Conservation (phyloP, 2,113 vertebrate species). For the Pachycephala philippinensis region DNA sequence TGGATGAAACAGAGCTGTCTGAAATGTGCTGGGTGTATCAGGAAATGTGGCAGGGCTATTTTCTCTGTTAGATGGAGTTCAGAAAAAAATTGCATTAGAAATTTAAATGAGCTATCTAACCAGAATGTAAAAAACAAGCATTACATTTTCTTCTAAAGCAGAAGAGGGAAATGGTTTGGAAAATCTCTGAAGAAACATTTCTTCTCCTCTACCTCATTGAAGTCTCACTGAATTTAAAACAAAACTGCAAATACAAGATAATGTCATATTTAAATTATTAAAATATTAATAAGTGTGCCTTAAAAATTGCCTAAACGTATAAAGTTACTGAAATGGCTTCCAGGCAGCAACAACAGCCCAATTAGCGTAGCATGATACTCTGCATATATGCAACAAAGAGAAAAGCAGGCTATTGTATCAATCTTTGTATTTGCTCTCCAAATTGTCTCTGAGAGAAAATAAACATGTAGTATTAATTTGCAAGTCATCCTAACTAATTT, state of each 20-base stretch:
- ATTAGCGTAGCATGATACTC: background rate
- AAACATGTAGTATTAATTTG: background rate
- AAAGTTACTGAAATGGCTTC: background rate
- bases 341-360: background rate
- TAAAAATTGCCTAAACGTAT: background rate
- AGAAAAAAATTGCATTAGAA: background rate
- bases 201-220: background rate
- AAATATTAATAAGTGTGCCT: background rate
- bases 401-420: background rate
- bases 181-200: background rate
- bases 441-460: background rate
- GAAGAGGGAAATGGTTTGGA: background rate
- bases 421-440: background rate
- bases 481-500: background rate
- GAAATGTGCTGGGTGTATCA: slow-evolving; percentile 74
- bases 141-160: background rate
- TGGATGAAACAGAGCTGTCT: slow-evolving; percentile 79
- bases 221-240: background rate
- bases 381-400: background rate
- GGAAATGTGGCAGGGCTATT: slow-evolving; percentile 83
- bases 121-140: fast-evolving
- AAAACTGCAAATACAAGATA: background rate
- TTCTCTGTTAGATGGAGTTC: slow-evolving; percentile 70
- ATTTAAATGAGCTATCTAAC: background rate
- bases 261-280: background rate